phyloP scores from a whole-genome alignment of 2,113 vertebrate genomes.

The Rhombomys opimus region DNA sequence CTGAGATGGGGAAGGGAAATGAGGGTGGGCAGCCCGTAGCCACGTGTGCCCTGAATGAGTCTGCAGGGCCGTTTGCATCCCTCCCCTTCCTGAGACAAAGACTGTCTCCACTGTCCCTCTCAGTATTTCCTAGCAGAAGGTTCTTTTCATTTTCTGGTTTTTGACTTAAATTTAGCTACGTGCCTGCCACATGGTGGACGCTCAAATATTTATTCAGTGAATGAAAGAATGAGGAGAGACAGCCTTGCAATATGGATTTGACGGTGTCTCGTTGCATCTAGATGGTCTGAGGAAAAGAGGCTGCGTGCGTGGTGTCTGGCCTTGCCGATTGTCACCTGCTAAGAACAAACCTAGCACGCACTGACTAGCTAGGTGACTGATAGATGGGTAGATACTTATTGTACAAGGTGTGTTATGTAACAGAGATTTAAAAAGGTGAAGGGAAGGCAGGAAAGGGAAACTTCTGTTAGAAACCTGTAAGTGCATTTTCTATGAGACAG shows the following conservation, averaged over 20 bases:
- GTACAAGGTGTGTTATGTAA: not conserved
- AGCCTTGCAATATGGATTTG: not conserved
- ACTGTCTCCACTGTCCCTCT: not conserved
- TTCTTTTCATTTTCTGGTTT: conserved; percentile 26
- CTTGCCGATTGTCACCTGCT: not conserved
- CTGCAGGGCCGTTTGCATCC: accelerated
- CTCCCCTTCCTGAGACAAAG: not conserved
- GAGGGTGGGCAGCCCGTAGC: accelerated
- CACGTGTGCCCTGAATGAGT: not conserved
- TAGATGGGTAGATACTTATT: not conserved
- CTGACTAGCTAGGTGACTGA: not conserved
- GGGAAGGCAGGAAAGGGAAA: not conserved
- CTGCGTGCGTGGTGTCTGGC: not conserved
- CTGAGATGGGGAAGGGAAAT: not conserved
- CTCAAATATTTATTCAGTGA: conserved; percentile 18
- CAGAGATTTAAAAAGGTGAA: not conserved
- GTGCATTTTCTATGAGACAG: conserved; percentile 8
- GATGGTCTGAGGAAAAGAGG: not conserved
- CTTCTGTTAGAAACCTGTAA: not conserved
- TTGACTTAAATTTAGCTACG: conserved; percentile 5
- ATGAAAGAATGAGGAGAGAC: not conserved
- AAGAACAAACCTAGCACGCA: not conserved
- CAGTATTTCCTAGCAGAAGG: not conserved
- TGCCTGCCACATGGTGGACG: not conserved
- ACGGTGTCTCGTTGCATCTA: not conserved